phyloP scores from a whole-genome alignment of 2,888 invertebrate species.

The Hydroisotoma schaefferi region DNA sequence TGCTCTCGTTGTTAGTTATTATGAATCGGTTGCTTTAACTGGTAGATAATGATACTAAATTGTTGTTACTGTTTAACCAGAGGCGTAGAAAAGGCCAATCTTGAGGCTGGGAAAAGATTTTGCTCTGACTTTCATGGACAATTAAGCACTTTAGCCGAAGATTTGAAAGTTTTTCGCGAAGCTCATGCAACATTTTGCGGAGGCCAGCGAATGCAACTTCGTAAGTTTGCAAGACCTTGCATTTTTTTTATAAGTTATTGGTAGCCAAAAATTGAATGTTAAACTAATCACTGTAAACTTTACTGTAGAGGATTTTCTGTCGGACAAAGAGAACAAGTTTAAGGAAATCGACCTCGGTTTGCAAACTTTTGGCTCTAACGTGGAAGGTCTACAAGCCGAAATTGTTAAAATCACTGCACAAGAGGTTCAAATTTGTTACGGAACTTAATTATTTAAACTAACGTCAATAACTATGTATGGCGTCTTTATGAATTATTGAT shows the following conservation, averaged over 20 bases:
- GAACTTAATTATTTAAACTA: too few species aligned
- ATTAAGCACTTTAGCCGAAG: too few species aligned
- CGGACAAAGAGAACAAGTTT: neutral
- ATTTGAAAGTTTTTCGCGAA: too few species aligned
- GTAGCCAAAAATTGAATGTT: neutral
- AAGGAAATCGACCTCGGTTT: neutral
- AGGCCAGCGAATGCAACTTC: too few species aligned
- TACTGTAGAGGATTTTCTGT: neutral
- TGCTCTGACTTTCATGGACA: conserved; percentile 23
- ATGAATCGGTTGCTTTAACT: too few species aligned
- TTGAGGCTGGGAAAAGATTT: conserved; percentile 30
- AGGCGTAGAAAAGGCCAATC: conserved; percentile 33
- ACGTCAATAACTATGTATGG: too few species aligned
- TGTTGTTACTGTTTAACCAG: conserved; percentile 13
- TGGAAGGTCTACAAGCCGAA: neutral
- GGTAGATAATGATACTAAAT: too few species aligned
- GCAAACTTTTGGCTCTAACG: neutral
- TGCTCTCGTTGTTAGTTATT: too few species aligned
- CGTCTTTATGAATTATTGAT: too few species aligned
- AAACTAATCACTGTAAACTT: neutral
- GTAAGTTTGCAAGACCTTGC: too few species aligned
- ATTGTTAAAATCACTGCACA: neutral
- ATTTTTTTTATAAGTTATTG: neutral
- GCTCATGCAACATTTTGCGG: too few species aligned
- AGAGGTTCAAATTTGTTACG: too few species aligned